Base-by-base conservation (phyloP, 30 jellyfish, hydroid and myxozoan species). In the Mastigias papua region DNA sequence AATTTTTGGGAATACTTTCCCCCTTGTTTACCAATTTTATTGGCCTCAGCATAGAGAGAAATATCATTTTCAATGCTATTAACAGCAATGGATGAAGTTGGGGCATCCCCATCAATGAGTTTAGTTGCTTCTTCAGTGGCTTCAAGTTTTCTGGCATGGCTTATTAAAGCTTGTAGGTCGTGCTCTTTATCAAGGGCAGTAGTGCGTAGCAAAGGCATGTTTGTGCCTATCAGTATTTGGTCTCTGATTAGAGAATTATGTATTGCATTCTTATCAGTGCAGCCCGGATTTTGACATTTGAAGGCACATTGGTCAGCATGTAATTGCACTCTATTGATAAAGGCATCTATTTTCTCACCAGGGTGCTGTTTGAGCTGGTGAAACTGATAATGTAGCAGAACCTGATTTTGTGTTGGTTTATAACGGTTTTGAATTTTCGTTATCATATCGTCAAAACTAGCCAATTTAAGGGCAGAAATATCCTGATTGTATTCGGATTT, bases 381-480 rank as follows among this genome's bases (percentile, higher is more conserved):
- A 32, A 79, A 64, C 86, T 79, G 90, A 79, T 34, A 79, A 60
- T 79, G 90, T 25, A 79, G 66, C 42, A 79, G 90, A 46, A 79
- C 90, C 68, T 57, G 70, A 57, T 64, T 79, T 58, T 79, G 82
- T 13, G 82, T 32, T 10, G 90, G 90, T 19, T 60, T 58, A 33
- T 79, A 58, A 26, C 84, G 35, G 42, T 69, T 31, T 13, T 48
- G 51, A 6, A 82, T 20, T 61, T 82, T 82, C 31, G 68, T 21
- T 48, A 82, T 46, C 92, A 48, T 82, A 25, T 66, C 92, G 46
- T 66, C 84, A 69, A 82, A 82, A 32, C 37, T 37, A 50, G 81
- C 90, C 46, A 87, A 11, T 66, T 69, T 65, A 13, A 79, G 33
- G 20, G 46, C 78, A 10, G 87, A 23, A n/a, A 48, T 19, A 48